A percentile compares a stretch with the other conserved stretches of the same genome.
phyloP scores from a whole-genome alignment of 2,888 invertebrate species.

The Conchocele bisecta region DNA sequence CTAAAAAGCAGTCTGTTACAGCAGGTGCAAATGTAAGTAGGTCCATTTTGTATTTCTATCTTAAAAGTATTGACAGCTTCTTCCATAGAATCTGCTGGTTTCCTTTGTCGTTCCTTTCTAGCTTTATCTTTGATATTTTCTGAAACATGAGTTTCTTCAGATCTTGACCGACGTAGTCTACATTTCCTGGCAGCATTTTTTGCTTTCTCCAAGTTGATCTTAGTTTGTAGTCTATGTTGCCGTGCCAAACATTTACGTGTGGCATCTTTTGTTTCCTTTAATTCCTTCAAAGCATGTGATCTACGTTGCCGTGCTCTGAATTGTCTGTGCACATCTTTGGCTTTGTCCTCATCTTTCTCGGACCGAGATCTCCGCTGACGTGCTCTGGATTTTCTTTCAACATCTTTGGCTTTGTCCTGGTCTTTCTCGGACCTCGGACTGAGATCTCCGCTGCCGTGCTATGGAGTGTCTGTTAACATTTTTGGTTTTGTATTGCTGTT shows the following conservation, averaged over 20 bases:
- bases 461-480: background rate
- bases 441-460: background rate
- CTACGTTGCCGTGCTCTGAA: no score
- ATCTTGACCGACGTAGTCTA: background rate
- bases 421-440: background rate
- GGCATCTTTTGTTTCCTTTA: no score
- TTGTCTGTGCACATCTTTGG: no score
- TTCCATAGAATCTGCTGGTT: no score
- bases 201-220: background rate
- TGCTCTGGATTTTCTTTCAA: background rate
- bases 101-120: background rate
- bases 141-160: background rate
- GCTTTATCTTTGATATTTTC: background rate
- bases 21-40: conserved; percentile 14
- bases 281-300: no score
- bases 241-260: no score
- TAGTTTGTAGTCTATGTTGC: no score
- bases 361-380: background rate
- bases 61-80: background rate
- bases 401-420: background rate
- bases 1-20: conserved; percentile 19
- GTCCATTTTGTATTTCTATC: background rate
- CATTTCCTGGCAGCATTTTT: background rate
- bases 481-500: background rate
- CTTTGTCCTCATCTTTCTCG: no score